Base-by-base conservation (phyloP, 2,797 vertebrate species). In the Anisognathus igniventris region DNA sequence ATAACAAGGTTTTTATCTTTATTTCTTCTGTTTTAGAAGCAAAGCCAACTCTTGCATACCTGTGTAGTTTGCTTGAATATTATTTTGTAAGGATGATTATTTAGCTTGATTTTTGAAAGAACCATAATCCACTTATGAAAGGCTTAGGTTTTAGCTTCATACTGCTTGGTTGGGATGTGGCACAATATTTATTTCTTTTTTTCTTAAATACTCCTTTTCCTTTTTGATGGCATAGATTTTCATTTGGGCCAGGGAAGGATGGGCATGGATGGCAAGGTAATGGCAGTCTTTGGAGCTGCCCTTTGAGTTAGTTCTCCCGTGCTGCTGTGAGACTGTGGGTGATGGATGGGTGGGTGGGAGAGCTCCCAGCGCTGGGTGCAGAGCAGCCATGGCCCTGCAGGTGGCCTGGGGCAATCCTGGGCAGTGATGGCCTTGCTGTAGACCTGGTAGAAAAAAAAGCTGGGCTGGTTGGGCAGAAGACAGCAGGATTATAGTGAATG, bases 321-420 rank as follows among this genome's bases (percentile, higher is more conserved):
- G 50, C 33, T 70, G 50, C 57, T 53, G 35, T 20, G 22, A n/a
- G 50, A 4, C 27, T 24, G 53, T 14, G 51, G 35, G 10, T 20
- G 44, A 19, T 21, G 1, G 1, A 10, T 8, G 0, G 22, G 53
- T 1, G 11, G 30, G 27, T 28, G 73, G 71, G 35, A 40, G 37
- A 25, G n/a, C 2, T 0, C 6, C 1, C 14, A 5, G 33, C 0
- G 0, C 3, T 19, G 68, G 56, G 24, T 72, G 78, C 76, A 51
- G 68, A 56, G 65, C 56, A 12, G 58, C 27, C 27, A 3, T 7
- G 58, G 37, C 66, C 27, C 48, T 60, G 56, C 40, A 56, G 73
- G 53, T 66, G 73, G 25, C 58, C 62, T 14, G 0, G 2, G 17
- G 70, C 9, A 65, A 61, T 35, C 28, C 37, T 0, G 9, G 27